Evolutionary conservation across 2,797 vertebrate species (phyloP), one percentile per base, ranked within the genome.

Genomic region (Sparus aurata): DNA sequence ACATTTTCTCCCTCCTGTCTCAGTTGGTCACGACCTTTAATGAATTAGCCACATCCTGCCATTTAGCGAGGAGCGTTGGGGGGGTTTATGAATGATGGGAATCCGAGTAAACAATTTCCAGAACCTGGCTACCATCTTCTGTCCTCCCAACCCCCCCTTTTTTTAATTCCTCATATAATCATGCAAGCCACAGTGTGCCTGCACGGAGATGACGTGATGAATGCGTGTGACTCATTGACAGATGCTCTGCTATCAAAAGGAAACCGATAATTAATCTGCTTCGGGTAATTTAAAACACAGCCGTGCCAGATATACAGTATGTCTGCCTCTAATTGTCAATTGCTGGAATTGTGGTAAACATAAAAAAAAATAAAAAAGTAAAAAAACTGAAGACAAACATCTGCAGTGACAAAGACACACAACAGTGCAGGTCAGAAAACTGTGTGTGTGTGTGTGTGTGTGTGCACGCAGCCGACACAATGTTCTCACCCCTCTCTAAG

Each of bases 401-500:
- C 83, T 82, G 80, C 77, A 85, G 13, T 43, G 77, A 73, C 45
- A 67, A 60, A 67, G 25, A 76, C 59, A 41, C 82, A 76, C 79
- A 75, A 43, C 69, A 38, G 25, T 13, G 70, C 63, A 43, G 80
- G 71, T 69, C 49, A 64, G 59, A 66, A n/a, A n/a, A n/a, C n/a
- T 25, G 25, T 25, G 25, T 25, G 25, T 25, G 55, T 66, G 46
- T 34, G 54, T 57, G 52, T 58, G 52, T 54, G 47, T 27, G 25
- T 49, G 60, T 60, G 73, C 60, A 18, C 20, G 17, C 50, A 77
- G 68, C 76, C n/a, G 52, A 89, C 84, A 84, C 82, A 86, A 49
- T 86, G 86, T 83, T 85, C 82, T 87, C 89, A 90, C 87, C 88
- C 84, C 84, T 80, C 87, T 90, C 86, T 62, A 46, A 79, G 83